These are phyloP conservation scores for Drosophila obscura DNA, from an alignment of 1,140 invertebrate genomes.

Conservation along the genomic window DNA sequence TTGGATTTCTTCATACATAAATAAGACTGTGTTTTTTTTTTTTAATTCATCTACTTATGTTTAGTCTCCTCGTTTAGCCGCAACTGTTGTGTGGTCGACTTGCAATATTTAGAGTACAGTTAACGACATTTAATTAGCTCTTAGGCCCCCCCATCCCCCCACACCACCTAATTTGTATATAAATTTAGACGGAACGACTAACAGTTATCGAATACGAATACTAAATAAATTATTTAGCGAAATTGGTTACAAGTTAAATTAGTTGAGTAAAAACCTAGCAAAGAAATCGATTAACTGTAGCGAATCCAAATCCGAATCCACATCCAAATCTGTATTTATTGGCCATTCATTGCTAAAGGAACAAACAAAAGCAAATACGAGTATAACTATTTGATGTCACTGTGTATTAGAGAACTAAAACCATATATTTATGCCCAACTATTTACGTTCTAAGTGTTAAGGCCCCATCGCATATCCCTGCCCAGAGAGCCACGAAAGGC, in stretches of 20 bases:
- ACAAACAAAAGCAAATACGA: background rate
- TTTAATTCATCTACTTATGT: conserved; percentile 56
- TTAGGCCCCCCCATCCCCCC: conserved; percentile 39
- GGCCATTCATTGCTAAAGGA: conserved; percentile 25
- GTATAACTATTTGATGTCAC: conserved; percentile 39
- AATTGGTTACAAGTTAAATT: conserved; percentile 72
- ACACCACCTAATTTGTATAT: conserved; percentile 64
- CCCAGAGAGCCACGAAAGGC: conserved; percentile 8
- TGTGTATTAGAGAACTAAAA: conserved; percentile 25
- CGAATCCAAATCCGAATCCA: conserved; percentile 25
- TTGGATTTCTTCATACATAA: conserved; percentile 62
- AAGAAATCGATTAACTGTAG: conserved; percentile 46
- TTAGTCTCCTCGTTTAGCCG: conserved; percentile 32
- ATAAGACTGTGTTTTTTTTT: conserved; percentile 78
- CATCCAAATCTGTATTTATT: conserved; percentile 59
- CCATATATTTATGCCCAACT: conserved; percentile 24
- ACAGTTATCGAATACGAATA: conserved; percentile 31
- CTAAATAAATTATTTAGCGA: conserved; percentile 74
- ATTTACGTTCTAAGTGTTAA: conserved; percentile 51
- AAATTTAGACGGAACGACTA: conserved; percentile 31
- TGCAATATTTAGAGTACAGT: conserved; percentile 33
- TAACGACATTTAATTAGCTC: conserved; percentile 35
- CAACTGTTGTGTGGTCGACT: conserved; percentile 33
- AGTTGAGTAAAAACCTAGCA: conserved; percentile 54
- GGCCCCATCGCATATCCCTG: background rate